Evolutionary conservation across 2,113 vertebrate species (phyloP).

Genomic region (Bubo blakistoni): DNA sequence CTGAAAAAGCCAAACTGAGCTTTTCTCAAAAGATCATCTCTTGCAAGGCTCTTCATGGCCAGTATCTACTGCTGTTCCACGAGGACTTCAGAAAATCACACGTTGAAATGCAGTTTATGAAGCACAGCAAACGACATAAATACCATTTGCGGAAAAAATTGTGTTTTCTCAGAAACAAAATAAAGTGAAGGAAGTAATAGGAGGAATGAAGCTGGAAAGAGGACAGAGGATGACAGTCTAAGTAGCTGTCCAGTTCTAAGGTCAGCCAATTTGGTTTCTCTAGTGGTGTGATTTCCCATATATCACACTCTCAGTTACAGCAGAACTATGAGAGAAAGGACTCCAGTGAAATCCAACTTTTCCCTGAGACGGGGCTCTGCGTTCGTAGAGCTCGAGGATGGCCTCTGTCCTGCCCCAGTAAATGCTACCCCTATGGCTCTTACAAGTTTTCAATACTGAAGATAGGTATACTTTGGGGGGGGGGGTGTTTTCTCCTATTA

Average conservation of each 20-base stretch:
- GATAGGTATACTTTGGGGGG: fast-evolving
- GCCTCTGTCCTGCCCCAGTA: not conserved
- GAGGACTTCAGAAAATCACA: not conserved
- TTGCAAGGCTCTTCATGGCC: not conserved
- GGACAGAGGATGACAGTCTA: not conserved
- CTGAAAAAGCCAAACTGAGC: not conserved
- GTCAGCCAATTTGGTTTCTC: not conserved
- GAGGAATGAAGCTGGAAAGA: not conserved
- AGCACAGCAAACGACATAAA: not conserved
- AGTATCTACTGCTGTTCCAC: not conserved
- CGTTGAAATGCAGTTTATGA: not conserved
- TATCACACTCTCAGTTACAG: not conserved
- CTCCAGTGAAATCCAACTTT: not conserved
- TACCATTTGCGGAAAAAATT: not conserved
- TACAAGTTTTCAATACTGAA: not conserved
- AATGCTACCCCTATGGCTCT: not conserved
- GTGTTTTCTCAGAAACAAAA: not conserved
- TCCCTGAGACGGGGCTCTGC: not conserved
- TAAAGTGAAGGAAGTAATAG: not conserved
- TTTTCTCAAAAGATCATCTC: not conserved
- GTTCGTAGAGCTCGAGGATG: not conserved
- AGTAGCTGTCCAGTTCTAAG: not conserved
- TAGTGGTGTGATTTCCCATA: not conserved
- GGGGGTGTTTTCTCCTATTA: not conserved
- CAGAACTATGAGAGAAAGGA: not conserved